Percentiles rank a stretch among this genome's conserved stretches.
phyloP scores from a whole-genome alignment of 1,140 invertebrate genomes.

The Conus ventricosus region DNA sequence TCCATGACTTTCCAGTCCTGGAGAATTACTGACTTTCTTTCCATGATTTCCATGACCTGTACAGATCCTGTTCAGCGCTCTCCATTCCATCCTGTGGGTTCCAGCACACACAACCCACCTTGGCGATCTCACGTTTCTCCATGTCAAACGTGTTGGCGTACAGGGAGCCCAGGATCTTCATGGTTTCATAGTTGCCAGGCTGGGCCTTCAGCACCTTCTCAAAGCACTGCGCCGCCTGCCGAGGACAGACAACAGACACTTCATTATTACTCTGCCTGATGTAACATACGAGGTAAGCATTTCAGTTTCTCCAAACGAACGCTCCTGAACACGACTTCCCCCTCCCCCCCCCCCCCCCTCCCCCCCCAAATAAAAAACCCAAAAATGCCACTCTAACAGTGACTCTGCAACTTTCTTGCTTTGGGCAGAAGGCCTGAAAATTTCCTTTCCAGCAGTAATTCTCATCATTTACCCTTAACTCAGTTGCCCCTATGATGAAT shows the following conservation, averaged over 20 bases:
- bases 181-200: slow-evolving; percentile 98
- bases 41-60: too few species aligned
- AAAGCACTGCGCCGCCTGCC: slow-evolving; percentile 96
- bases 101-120: slow-evolving; percentile 70
- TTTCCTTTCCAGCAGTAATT: too few species aligned
- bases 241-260: slow-evolving; percentile 16
- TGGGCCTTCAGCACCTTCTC: slow-evolving; percentile 98
- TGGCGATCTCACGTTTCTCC: slow-evolving; percentile 93
- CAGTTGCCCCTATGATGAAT: too few species aligned
- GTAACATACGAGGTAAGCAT: background rate
- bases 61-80: background rate
- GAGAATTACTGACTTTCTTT: too few species aligned
- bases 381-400: too few species aligned
- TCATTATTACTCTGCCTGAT: background rate
- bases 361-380: too few species aligned
- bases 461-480: too few species aligned
- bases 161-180: slow-evolving; percentile 98
- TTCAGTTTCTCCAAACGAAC: background rate
- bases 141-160: slow-evolving; percentile 93
- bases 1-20: too few species aligned
- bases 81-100: background rate
- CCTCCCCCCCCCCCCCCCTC: too few species aligned
- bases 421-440: too few species aligned
- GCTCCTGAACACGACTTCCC: too few species aligned
- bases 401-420: too few species aligned